phyloP scores from a whole-genome alignment of 2,113 vertebrate species.

The Carettochelys insculpta region DNA sequence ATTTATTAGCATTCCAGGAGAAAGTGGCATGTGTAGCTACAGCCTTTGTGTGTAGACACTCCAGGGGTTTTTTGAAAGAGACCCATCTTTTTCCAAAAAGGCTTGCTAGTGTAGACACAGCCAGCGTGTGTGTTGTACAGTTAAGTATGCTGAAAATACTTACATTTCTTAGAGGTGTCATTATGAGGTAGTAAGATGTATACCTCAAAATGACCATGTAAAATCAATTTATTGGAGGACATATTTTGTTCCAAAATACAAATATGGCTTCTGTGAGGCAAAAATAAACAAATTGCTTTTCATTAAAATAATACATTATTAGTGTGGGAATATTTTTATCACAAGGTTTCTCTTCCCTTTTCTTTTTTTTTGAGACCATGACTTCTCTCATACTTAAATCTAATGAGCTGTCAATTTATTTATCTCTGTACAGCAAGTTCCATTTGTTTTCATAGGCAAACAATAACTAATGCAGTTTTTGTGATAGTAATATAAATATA shows the following conservation, averaged over 20 bases:
- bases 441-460: neutral
- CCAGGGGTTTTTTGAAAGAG: no score
- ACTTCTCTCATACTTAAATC: neutral
- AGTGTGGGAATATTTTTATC: fast-evolving
- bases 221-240: neutral
- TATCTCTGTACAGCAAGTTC: neutral
- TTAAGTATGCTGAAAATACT: neutral
- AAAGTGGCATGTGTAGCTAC: no score
- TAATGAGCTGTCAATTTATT: neutral
- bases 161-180: neutral
- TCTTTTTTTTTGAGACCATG: no score
- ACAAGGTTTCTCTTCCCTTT: neutral
- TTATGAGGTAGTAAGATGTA: neutral
- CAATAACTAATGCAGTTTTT: neutral
- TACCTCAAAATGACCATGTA: neutral
- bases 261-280: neutral
- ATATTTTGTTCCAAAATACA: neutral
- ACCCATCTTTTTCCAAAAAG: no score
- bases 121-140: neutral
- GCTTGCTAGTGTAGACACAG: no score
- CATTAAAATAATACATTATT: neutral
- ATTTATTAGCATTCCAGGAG: no score
- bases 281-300: neutral
- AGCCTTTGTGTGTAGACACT: no score
- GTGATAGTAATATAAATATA: neutral